These are phyloP conservation scores for Pteropus rufus DNA, from an alignment of 2,797 vertebrate species.

Conservation along the genomic window DNA sequence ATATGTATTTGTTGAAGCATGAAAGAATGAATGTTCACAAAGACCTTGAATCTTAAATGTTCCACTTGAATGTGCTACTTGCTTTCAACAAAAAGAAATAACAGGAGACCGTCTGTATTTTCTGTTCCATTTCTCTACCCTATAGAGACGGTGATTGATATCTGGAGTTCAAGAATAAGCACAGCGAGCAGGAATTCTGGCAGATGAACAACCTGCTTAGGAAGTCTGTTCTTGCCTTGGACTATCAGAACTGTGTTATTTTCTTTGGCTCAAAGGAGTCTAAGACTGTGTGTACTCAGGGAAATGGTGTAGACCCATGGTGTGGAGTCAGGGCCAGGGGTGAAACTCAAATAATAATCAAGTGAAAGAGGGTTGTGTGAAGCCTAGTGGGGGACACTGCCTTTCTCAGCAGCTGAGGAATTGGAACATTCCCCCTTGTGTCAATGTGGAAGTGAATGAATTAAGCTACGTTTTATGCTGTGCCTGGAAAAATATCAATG, in stretches of 20 bases:
- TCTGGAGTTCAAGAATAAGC: not conserved
- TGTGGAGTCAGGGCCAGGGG: conserved; percentile 23
- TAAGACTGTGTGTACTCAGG: conserved; percentile 21
- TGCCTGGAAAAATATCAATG: conserved; percentile 51
- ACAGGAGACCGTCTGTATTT: conserved; percentile 55
- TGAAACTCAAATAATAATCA: conserved; percentile 53
- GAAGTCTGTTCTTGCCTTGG: conserved; percentile 48
- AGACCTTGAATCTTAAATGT: conserved; percentile 7
- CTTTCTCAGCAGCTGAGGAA: conserved; percentile 12
- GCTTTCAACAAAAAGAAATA: conserved; percentile 7
- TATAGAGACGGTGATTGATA: conserved; percentile 48
- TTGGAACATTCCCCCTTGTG: conserved; percentile 2
- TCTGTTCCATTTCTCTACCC: conserved; percentile 50
- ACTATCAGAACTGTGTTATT: conserved; percentile 53
- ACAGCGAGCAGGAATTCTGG: not conserved
- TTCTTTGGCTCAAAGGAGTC: conserved; percentile 11
- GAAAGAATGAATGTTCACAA: not conserved
- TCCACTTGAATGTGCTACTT: conserved; percentile 5
- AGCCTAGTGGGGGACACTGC: not conserved
- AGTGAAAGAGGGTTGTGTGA: conserved; percentile 23
- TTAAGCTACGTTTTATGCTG: not conserved
- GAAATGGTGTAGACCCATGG: conserved; percentile 15
- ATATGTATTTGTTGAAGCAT: not conserved
- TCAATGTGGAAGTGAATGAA: conserved; percentile 55
- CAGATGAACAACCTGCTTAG: conserved; percentile 54